Conservation (phyloP, 2,797 vertebrate species). For the Labroides dimidiatus region DNA sequence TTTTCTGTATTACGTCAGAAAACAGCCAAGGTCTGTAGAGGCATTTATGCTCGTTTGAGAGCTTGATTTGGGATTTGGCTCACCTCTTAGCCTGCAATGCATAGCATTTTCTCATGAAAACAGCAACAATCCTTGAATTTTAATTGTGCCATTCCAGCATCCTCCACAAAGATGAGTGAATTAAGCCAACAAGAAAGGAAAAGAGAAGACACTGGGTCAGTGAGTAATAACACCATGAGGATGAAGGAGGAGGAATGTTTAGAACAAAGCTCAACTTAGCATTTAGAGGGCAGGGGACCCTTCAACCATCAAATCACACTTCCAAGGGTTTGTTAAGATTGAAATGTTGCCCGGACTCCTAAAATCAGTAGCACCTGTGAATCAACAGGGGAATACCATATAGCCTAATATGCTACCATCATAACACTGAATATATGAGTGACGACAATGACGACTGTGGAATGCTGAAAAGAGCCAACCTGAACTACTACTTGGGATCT, state of each 20-base stretch:
- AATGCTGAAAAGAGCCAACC: conserved; percentile 53
- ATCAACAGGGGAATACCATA: conserved; percentile 40
- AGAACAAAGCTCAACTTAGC: conserved; percentile 22
- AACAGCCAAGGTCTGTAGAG: conserved; percentile 84
- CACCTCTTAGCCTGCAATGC: conserved; percentile 84
- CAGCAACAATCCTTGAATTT: conserved; percentile 61
- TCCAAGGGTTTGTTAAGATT: conserved; percentile 3
- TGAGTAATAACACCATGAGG: conserved; percentile 31
- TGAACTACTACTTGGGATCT: conserved; percentile 26
- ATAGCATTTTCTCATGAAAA: conserved; percentile 81
- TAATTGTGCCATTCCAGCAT: conserved; percentile 81
- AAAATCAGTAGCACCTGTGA: conserved; percentile 71
- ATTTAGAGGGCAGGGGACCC: conserved; percentile 14
- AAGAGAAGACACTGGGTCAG: conserved; percentile 27
- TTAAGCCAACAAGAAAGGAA: conserved; percentile 42
- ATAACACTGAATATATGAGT: conserved; percentile 40
- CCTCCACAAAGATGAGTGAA: conserved; percentile 75
- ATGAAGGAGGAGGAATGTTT: conserved; percentile 66
- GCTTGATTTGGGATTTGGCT: conserved; percentile 80
- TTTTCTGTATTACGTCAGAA: conserved; percentile 90
- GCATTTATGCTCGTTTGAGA: conserved; percentile 62
- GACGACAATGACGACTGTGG: conserved; percentile 29
- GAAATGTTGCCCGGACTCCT: conserved; percentile 32
- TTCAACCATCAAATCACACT: conserved; percentile 23
- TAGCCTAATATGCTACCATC: conserved; percentile 45